Conservation (phyloP, 2,888 invertebrate species). For the Sylvicola cinctus region DNA sequence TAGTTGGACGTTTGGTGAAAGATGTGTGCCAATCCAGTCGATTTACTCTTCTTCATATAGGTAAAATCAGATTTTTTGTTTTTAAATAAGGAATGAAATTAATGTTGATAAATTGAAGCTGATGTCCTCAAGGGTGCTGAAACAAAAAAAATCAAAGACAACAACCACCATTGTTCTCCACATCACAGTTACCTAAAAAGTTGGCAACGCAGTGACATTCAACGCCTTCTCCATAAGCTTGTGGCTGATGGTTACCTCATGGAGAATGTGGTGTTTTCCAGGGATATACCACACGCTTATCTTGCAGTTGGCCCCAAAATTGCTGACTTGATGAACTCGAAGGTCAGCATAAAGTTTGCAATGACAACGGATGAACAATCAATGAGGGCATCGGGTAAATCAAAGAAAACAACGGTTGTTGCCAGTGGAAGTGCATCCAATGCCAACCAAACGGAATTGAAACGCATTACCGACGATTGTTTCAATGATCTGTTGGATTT, state of each 20-base stretch:
- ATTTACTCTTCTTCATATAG: conserved; percentile 17
- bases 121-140: conserved; percentile 58
- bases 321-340: conserved; percentile 31
- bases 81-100: too few relatives aligned
- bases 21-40: conserved; percentile 31
- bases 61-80: too few relatives aligned
- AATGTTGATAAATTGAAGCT: conserved; percentile 35
- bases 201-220: conserved; percentile 56
- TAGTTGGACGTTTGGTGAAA: conserved; percentile 25
- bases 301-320: conserved; percentile 54
- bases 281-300: conserved; percentile 71
- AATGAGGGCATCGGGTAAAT: too few relatives aligned
- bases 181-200: conserved; percentile 43
- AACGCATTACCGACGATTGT: conserved; percentile 32
- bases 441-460: conserved; percentile 11
- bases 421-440: conserved; percentile 11
- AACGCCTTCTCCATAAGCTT: conserved; percentile 62
- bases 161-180: conserved; percentile 34
- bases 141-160: conserved; percentile 38
- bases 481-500: conserved; percentile 44
- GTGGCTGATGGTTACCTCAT: conserved; percentile 56
- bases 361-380: conserved; percentile 14
- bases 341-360: conserved; percentile 29
- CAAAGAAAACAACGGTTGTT: conserved; percentile 9
- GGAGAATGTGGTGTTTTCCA: conserved; percentile 52